Conservation (phyloP, 2,888 invertebrate genomes). For the Scrobipalpa costella region DNA sequence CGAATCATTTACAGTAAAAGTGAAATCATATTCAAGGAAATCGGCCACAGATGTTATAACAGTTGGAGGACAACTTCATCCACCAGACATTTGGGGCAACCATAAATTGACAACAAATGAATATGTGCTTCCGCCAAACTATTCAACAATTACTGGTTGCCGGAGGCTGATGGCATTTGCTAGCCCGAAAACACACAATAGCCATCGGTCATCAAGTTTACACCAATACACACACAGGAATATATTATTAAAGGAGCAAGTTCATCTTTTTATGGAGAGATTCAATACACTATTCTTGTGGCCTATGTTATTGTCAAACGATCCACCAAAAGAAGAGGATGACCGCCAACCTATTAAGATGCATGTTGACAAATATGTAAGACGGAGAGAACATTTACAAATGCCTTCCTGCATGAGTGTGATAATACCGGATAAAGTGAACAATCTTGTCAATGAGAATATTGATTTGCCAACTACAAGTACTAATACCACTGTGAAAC, state of each 20-base stretch:
- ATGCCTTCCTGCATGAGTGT: not conserved
- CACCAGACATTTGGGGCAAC: conserved; percentile 60
- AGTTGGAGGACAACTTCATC: conserved; percentile 29
- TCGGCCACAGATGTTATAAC: conserved; percentile 20
- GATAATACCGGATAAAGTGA: not conserved
- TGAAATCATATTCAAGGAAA: conserved; percentile 63
- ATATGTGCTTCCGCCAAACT: conserved; percentile 63
- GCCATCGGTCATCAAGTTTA: not conserved
- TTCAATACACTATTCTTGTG: conserved; percentile 26
- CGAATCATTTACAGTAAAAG: conserved; percentile 40
- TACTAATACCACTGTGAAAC: not conserved
- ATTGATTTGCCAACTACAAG: conserved; percentile 1
- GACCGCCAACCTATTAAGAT: not conserved
- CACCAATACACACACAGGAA: conserved; percentile 14
- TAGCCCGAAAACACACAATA: not conserved
- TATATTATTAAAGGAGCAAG: conserved; percentile 23
- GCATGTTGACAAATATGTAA: not conserved
- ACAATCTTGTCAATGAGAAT: not conserved
- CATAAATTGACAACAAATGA: conserved; percentile 35
- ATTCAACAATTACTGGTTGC: conserved; percentile 61
- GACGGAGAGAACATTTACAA: not conserved
- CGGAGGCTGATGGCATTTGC: conserved; percentile 47
- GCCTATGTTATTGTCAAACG: conserved; percentile 28
- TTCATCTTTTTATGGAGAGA: conserved; percentile 21
- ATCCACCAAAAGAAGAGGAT: not conserved